These are phyloP conservation scores for Ericerus pela DNA, from an alignment of 1,140 invertebrate species.

Conservation along the genomic window DNA sequence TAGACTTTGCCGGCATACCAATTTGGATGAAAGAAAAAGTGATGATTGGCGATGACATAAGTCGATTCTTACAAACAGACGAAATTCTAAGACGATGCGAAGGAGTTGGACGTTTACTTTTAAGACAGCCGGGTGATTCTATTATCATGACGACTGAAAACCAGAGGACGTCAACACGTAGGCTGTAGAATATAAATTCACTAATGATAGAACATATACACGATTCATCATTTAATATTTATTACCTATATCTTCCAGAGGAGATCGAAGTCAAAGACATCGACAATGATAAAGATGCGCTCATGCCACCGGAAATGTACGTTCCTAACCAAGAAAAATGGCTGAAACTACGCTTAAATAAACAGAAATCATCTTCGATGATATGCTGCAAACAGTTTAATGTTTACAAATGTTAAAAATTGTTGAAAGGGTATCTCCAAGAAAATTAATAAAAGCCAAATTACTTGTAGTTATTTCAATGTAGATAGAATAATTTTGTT, in stretches of 20 bases:
- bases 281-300: constrained; percentile 16
- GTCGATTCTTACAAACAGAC: constrained; percentile 51
- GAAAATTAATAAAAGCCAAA: no score
- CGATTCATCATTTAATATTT: neutral
- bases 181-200: constrained; percentile 4
- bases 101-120: constrained; percentile 55
- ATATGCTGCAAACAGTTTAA: no score
- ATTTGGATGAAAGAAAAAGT: constrained; percentile 49
- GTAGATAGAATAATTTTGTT: no score
- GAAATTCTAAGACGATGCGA: constrained; percentile 49
- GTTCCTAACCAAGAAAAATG: constrained; percentile 76
- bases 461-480: no score
- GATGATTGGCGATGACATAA: constrained; percentile 34
- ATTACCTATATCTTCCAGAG: constrained; percentile 18
- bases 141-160: constrained; percentile 42
- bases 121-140: constrained; percentile 56
- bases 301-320: constrained; percentile 73
- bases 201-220: neutral
- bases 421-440: no score
- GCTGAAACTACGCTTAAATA: constrained; percentile 51
- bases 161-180: neutral
- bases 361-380: constrained; percentile 4
- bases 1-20: constrained; percentile 56
- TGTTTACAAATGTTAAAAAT: no score
- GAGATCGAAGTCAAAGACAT: constrained; percentile 28